A percentile compares a stretch with the other conserved stretches of the same genome.
Evolutionary conservation across 2,888 invertebrate species (phyloP).

Genomic region (Drosophila koepferae): DNA sequence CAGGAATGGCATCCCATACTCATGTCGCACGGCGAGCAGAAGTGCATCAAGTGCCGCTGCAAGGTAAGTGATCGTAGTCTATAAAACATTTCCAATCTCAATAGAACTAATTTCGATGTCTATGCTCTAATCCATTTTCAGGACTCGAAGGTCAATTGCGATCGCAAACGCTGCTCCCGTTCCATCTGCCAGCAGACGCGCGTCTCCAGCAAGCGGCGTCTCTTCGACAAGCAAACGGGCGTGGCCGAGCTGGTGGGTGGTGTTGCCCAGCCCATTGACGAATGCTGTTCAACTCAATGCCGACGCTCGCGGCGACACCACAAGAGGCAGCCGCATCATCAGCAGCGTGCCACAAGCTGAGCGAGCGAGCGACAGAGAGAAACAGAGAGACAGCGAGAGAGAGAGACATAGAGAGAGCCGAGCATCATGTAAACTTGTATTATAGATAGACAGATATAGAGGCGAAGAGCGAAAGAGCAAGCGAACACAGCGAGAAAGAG

Average conservation of each 20-base stretch:
- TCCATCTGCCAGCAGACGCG: slow-evolving; percentile 82
- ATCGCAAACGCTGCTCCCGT: slow-evolving; percentile 88
- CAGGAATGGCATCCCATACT: slow-evolving; percentile 95
- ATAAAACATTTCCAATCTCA: not conserved
- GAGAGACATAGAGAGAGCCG: not conserved
- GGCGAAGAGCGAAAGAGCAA: slow-evolving; percentile 16
- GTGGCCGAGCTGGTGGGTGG: slow-evolving; percentile 87
- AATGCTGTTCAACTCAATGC: slow-evolving; percentile 85
- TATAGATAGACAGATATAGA: slow-evolving; percentile 7
- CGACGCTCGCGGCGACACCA: slow-evolving; percentile 83
- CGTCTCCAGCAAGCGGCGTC: slow-evolving; percentile 78
- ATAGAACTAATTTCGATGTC: not conserved
- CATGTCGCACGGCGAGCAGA: slow-evolving; percentile 94
- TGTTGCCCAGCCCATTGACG: slow-evolving; percentile 82
- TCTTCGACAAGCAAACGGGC: slow-evolving; percentile 87
- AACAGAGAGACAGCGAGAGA: no score
- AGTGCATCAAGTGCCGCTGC: slow-evolving; percentile 96
- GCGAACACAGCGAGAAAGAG: slow-evolving; percentile 21
- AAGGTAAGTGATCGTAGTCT: slow-evolving; percentile 88
- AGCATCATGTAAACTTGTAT: slow-evolving; percentile 11
- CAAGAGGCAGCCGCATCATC: slow-evolving; percentile 81
- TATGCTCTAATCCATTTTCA: slow-evolving; percentile 83
- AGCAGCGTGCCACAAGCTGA: slow-evolving; percentile 66
- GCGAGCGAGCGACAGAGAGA: slow-evolving; percentile 25
- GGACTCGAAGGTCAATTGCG: slow-evolving; percentile 93